phyloP scores from a whole-genome alignment of 2,888 invertebrate species.

The Coleophora deauratella region DNA sequence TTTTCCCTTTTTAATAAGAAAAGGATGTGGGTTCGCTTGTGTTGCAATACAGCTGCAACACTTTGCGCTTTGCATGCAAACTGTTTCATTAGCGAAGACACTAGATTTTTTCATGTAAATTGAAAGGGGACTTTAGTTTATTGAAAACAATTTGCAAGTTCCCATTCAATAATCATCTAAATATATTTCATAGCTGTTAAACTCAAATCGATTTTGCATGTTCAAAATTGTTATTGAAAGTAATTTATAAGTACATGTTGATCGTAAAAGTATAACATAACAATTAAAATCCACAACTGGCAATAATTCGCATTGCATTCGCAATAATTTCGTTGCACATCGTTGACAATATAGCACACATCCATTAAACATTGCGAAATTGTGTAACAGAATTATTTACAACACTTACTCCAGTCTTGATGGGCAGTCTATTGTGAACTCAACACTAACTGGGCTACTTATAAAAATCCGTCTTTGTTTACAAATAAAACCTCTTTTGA shows the following conservation, averaged over 20 bases:
- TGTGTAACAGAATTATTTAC: constrained; percentile 16
- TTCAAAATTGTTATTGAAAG: no score
- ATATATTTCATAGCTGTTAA: no score
- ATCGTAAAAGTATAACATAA: no score
- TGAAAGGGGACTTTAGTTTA: background rate
- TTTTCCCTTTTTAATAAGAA: constrained; percentile 15
- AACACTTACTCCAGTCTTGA: constrained; percentile 12
- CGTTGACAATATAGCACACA: constrained; percentile 13
- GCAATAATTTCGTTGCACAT: constrained; percentile 11
- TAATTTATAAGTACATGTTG: no score
- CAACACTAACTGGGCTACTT: constrained; percentile 4
- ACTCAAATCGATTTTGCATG: no score
- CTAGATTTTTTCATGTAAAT: background rate
- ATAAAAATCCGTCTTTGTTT: constrained; percentile 33
- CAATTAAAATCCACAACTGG: no score
- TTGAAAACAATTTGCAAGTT: no score
- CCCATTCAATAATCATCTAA: no score
- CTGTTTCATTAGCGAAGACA: constrained; percentile 34
- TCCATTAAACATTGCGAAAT: constrained; percentile 7
- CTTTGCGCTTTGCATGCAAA: constrained; percentile 31
- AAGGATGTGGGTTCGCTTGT: constrained; percentile 12
- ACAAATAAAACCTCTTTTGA: constrained; percentile 31
- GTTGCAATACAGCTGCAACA: constrained; percentile 23
- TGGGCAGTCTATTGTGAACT: constrained; percentile 8
- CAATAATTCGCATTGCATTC: no score